Base-by-base conservation (phyloP, 2,888 invertebrate species). In the Leptogaster cylindrica region DNA sequence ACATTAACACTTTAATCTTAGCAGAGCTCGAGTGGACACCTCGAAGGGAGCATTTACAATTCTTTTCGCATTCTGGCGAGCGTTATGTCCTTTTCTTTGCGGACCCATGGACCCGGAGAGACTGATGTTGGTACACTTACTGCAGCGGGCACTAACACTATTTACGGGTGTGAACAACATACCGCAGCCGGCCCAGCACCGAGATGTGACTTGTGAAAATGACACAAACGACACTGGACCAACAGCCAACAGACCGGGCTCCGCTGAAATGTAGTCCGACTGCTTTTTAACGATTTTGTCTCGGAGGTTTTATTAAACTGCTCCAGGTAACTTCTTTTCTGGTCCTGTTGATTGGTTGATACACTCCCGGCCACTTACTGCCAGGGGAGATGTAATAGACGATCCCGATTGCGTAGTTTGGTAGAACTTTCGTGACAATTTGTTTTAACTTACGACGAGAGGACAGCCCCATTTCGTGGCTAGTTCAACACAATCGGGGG, bases 371-470 rank as follows among this genome's bases (percentile, higher is more conserved):
- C 28, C 28, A 44, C 61, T 61, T 25, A 23, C 36, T 63, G 18
- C 33, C 23, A 27, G 33, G 28, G 12, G 16, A 48, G 27, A 64
- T 64, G 31, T 33, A 48, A 48, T 48, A 64, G 48, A 46, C 31
- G 23, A 33, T 23, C 44, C 31, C 33, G 20, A 50, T 65, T 65
- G 65, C 52, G 52, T 52, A 65, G 65, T 41, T 27, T 52, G 52
- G 52, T 44, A 65, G 65, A 65, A 65, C 52, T 65, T 51, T 65
- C 65, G 65, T 65, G 65, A 65, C 65, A 65, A 65, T 65, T 65
- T 65, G 65, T 65, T 65, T 65, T 65, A 65, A 65, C 51, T 65
- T 65, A 65, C 20, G 6, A 27, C 44, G 8, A 10, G 61, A 28
- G 41, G 61, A 61, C 44, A 27, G 61, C 10, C 28, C 31, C 28